Evolutionary conservation across 2,113 vertebrate genomes (phyloP), one percentile per base, ranked within the genome.

Genomic region (Zootoca vivipara): DNA sequence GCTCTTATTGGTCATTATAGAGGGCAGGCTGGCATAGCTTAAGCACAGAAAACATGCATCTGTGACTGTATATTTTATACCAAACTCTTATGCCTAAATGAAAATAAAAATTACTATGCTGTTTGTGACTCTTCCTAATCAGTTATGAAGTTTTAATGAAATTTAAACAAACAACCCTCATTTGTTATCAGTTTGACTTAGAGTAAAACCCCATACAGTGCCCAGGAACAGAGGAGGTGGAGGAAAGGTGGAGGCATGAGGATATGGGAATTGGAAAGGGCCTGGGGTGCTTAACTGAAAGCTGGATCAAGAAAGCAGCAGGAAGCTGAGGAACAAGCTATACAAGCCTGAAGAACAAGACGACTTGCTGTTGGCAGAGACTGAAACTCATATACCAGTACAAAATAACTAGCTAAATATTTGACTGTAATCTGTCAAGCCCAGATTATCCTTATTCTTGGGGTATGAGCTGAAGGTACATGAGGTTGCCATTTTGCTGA

Each of bases 1-100:
- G 88, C 65, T 92, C 65, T 88, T 93, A 46, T 77, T 82, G 20
- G 40, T 82, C 4, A n/a, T 77, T 75, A 28, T 18, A 74, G 22
- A 65, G 22, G 26, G 65, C 4, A 75, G 28, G 83, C 80, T 33
- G 35, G 26, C 78, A 30, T 82, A n/a, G 10, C 26, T 69, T 52
- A 58, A 77, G 16, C 69, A 64, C 5, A 42, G 8, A 24, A 82
- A 35, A 6, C n/a, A 26, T 74, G 12, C 46, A 40, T 83, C 24
- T 69, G 0, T 56, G 22, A 56, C 4, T 83, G 1, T 8, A 16
- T 58, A 46, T 16, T 26, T 0, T 46, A 26, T 28, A 33, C 28
- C 58, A 78, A 46, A 78, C 46, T 78, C 24, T 74, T 6, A 75
- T 40, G n/a, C 1, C 42, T 84, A 33, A 58, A 15, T 46, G 35